Base-by-base conservation (phyloP, 2,797 vertebrate genomes). In the Poecilia wingei region DNA sequence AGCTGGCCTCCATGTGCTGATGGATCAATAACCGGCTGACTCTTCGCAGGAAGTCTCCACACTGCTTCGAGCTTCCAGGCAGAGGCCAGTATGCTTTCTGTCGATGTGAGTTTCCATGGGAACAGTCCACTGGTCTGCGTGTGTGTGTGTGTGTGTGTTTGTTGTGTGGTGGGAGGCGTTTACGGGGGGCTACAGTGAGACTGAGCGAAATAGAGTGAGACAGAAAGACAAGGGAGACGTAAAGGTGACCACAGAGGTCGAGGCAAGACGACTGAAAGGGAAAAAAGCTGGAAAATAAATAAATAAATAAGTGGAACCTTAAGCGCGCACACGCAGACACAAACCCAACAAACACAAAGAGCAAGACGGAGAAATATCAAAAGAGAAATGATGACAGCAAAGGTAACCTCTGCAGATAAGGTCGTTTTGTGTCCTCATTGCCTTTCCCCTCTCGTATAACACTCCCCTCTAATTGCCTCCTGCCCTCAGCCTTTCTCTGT, bases 81-180 rank as follows among this genome's bases (percentile, higher is more conserved):
- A 84, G 79, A 76, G 89, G 79, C 85, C 88, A 74, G 59, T 71
- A 55, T 88, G 89, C 86, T 90, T 91, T 88, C 82, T 87, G 87
- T 85, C 89, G n/a, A 87, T 91, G 86, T 92, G 79, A 77, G 93
- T 94, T 94, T 92, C 93, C 90, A 93, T 94, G 92, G 93, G 88
- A 93, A 93, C 93, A 91, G 90, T 82, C 81, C n/a, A 73, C 57
- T 36, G 76, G 68, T 77, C 53, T 41, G 80, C 77, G 76, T 31
- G 59, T 41, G 45, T 3, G 6, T 81, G 79, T 61, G 20, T 10
- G 76, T 75, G 74, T 41, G 39, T 47, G 78, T 22, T 39, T 66
- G 33, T 39, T 39, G 64, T 68, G 36, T 68, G 64, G 36, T 81
- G 77, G 53, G 69, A 39, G 78, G 80, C 33, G 43, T 33, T 78